Base-by-base conservation (phyloP, 2,888 invertebrate species). In the Phoronis australis region DNA sequence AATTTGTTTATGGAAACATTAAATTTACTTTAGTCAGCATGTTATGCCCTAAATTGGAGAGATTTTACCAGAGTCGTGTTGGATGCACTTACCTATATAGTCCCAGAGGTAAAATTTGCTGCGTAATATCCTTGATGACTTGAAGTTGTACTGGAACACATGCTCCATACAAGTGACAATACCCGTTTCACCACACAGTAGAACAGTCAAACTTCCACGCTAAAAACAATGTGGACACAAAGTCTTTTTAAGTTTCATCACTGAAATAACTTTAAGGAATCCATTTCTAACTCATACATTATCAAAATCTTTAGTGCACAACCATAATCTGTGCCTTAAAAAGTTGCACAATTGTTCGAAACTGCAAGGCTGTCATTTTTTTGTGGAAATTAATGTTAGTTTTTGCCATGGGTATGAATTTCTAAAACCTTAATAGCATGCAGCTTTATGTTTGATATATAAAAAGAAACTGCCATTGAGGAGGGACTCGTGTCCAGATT, bases 21-120 rank as follows among this genome's bases (percentile, higher is more conserved):
- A 12, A n/a, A 35, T 9, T 35, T 12, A 35, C 35, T 12, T 12
- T 9, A 35, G 35, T 35, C n/a, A 12, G 35, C 9, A n/a, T 35
- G 35, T 9, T 35, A 12, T 35, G 9, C n/a, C n/a, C n/a, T n/a
- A n/a, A n/a, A n/a, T n/a, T n/a, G n/a, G n/a, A n/a, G n/a, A n/a
- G n/a, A n/a, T n/a, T n/a, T n/a, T n/a, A n/a, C n/a, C n/a, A n/a
- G n/a, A n/a, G n/a, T n/a, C n/a, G n/a, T n/a, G n/a, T n/a, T 20
- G 31, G 9, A 22, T 12, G 38, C n/a, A 50, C 62, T 81, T 79
- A 94, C 95, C 87, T 70, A 97, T 87, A 79, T 91, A 99, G 78
- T 99, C 97, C 99, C 99, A 99, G 57, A 97, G 86, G 74, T 93
- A 97, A 60, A 94, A 85, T 80, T 95, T 68, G 55, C 71, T 90